phyloP scores from a whole-genome alignment of 2,797 vertebrate genomes.

The Lacerta bilineata region DNA sequence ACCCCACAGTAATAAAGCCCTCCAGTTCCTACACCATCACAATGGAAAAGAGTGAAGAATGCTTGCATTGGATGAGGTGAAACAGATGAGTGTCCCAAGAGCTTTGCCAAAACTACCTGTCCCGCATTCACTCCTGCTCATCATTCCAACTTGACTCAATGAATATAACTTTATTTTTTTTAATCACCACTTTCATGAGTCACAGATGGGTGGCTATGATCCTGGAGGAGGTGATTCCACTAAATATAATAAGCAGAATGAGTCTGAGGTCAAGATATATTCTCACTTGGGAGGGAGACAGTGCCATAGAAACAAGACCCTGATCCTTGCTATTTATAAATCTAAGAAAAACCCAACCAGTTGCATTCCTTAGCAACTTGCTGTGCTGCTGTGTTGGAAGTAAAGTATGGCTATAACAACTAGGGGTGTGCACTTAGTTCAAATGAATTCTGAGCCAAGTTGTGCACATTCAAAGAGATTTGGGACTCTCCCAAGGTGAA shows the following conservation, averaged over 20 bases:
- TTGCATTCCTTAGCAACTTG: not conserved
- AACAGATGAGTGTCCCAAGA: rapidly evolving
- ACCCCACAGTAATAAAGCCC: not conserved
- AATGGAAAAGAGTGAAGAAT: not conserved
- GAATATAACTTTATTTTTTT: conserved; percentile 43
- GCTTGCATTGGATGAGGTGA: not conserved
- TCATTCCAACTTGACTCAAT: conserved; percentile 60
- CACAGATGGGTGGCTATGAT: conserved; percentile 54
- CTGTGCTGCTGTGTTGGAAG: not conserved
- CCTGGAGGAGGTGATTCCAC: conserved; percentile 60
- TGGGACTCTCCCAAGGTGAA: not conserved
- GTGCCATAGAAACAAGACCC: not conserved
- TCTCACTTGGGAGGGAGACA: not conserved
- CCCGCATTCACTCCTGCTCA: not conserved
- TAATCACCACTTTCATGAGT: conserved; percentile 57
- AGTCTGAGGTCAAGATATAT: conserved; percentile 21
- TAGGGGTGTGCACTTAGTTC: not conserved
- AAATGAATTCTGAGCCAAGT: not conserved
- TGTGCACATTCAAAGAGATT: not conserved
- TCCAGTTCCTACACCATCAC: not conserved
- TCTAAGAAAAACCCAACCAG: not conserved
- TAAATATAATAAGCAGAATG: conserved; percentile 45
- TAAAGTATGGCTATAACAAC: not conserved
- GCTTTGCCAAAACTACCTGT: conserved; percentile 38
- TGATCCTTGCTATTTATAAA: not conserved